Evolutionary conservation across 2,113 vertebrate genomes (phyloP), one percentile per base, ranked within the genome.

Genomic region (Chrysochloris asiatica): DNA sequence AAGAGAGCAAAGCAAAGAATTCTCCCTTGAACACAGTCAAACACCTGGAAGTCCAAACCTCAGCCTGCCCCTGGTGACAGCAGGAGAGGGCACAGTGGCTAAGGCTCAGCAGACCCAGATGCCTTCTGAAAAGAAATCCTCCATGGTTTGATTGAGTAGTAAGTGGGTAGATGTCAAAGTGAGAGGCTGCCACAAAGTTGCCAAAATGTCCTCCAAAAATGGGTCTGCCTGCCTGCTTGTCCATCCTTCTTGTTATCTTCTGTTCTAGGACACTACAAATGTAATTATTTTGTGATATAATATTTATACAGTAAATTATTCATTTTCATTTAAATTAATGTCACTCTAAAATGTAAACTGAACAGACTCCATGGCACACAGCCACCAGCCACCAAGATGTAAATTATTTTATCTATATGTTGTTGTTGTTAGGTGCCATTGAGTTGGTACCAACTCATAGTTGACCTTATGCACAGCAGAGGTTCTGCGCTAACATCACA

Each of bases 201-300:
- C n/a, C 43, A 54, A 52, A 90, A 61, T 89, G 61, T 86, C 86
- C 38, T 93, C 92, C 38, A 41, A 19, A 71, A 30, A n/a, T 52
- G 86, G 33, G 11, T 12, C 28, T 9, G 0, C 11, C 33, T 30
- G 9, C 36, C n/a, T n/a, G n/a, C n/a, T n/a, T n/a, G n/a, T n/a
- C n/a, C n/a, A n/a, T n/a, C 67, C 12, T 5, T 61, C 77, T 77
- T 45, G 16, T 26, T 45, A 36, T 28, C 61, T 75, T 78, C 82
- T 30, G 13, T 59, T 80, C 22, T 43, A 69, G 54, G 43, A n/a
- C 2, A 9, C 8, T n/a, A 26, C 38, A 69, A 17, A 80, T 9
- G 21, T 43, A 8, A 5, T 4, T 88, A 52, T n/a, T 12, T 41
- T 21, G 30, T 38, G 85, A 81, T 14, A 4, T 16, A 17, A 10